A percentile compares a stretch with the other conserved stretches of the same genome.
phyloP scores from a whole-genome alignment of 2,113 vertebrate species.

The Actenoides hombroni region DNA sequence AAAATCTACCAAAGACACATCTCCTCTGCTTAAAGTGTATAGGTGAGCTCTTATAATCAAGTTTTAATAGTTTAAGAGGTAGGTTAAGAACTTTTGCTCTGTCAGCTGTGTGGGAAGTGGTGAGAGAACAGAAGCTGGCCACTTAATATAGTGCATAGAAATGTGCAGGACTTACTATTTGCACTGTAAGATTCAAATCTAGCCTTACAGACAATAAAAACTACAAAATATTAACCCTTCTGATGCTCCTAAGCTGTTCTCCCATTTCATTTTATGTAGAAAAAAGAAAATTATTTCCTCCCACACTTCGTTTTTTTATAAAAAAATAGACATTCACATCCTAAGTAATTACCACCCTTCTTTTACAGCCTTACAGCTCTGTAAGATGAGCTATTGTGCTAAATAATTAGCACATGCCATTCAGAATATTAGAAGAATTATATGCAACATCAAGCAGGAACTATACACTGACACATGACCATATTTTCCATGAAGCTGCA shows the following conservation, averaged over 20 bases:
- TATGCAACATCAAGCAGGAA: constrained; percentile 83
- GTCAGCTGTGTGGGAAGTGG: not conserved
- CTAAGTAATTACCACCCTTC: constrained; percentile 81
- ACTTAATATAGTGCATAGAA: not conserved
- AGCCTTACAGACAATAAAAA: constrained; percentile 60
- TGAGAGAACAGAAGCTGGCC: constrained; percentile 25
- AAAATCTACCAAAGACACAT: not conserved
- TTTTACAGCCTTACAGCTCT: constrained; percentile 73
- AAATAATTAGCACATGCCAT: constrained; percentile 87
- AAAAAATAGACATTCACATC: constrained; percentile 74
- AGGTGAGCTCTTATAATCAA: not conserved
- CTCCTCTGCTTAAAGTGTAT: not conserved
- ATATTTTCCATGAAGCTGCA: constrained; percentile 59
- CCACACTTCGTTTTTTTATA: constrained; percentile 70
- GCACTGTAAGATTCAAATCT: constrained; percentile 40
- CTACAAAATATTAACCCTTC: constrained; percentile 74
- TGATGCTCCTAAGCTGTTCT: not conserved
- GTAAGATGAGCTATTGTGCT: constrained; percentile 82
- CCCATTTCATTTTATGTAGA: constrained; percentile 14
- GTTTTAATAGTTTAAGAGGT: not conserved
- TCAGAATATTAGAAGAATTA: constrained; percentile 82
- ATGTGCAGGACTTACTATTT: not conserved
- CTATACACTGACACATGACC: constrained; percentile 73
- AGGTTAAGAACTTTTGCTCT: not conserved
- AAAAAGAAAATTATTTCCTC: not conserved